Percentiles rank a stretch among this genome's conserved stretches.
These are phyloP conservation scores for Sprattus sprattus DNA, from an alignment of 2,113 vertebrate genomes.

Conservation along the genomic window DNA sequence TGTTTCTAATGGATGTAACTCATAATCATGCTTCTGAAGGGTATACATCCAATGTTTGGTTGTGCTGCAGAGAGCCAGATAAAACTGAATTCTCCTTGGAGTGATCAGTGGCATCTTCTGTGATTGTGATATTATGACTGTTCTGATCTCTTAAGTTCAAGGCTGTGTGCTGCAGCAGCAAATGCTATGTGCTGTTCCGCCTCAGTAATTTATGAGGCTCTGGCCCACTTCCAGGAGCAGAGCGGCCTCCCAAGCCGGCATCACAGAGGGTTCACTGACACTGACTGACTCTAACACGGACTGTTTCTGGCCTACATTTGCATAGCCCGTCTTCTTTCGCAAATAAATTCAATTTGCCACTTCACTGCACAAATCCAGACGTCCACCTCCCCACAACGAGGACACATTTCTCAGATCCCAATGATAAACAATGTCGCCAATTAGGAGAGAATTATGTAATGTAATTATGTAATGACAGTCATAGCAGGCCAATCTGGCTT, in stretches of 20 bases:
- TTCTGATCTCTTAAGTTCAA: too few relatives aligned
- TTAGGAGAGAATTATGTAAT: background rate
- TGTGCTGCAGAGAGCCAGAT: background rate
- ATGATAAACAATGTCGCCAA: background rate
- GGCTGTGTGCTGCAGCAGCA: background rate
- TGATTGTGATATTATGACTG: background rate
- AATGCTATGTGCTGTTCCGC: background rate
- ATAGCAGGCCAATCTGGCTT: background rate
- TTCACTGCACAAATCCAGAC: background rate
- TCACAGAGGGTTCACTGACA: background rate
- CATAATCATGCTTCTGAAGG: background rate
- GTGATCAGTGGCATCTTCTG: background rate
- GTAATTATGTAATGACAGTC: background rate
- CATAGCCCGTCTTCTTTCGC: background rate
- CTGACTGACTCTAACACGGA: background rate
- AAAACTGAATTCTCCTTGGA: background rate
- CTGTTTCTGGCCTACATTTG: background rate
- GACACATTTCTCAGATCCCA: background rate
- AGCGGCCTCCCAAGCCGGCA: background rate
- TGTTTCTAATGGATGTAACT: background rate
- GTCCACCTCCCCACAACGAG: background rate
- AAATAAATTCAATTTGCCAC: background rate
- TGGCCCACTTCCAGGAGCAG: background rate
- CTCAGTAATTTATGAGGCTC: background rate
- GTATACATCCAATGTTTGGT: background rate